Evolutionary conservation across 1,140 invertebrate genomes (phyloP), one percentile per base, ranked within the genome.

Genomic region (Vollenhovia emeryi): DNA sequence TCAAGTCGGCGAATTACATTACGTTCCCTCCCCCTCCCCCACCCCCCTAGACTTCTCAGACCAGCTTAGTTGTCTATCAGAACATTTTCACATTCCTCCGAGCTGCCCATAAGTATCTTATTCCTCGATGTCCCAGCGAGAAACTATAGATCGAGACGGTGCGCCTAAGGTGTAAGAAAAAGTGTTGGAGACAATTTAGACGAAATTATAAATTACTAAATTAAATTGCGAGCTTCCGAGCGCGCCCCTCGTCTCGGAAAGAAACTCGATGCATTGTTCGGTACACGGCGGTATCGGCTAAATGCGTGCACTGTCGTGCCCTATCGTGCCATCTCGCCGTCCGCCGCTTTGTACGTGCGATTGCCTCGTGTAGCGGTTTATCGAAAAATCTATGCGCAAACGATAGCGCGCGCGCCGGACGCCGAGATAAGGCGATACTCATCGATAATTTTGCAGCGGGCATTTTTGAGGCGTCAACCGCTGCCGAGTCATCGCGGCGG

Each of bases 1-100:
- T 78, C 45, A 87, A 87, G 69, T 87, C 86, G 80, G 78, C 36
- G 86, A 87, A 87, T 87, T 84, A 71, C 86, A 84, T 87, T 87
- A 84, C 82, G 62, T n/a, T n/a, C n/a, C n/a, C n/a, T n/a, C n/a
- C n/a, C n/a, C n/a, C n/a, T n/a, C n/a, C n/a, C n/a, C n/a, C n/a
- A 57, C 74, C 59, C 74, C 27, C n/a, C 52, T 24, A 57, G 48
- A 73, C 55, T 11, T 80, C 45, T 66, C 62, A 62, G 66, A 52
- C 60, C 50, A 59, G 62, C 59, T 84, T 75, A 71, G 73, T 84
- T 82, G 85, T 64, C 62, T 87, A 86, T 87, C 73, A 45, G 75
- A 68, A 87, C 68, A 76, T 68, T 87, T 85, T 80, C 43, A 21
- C 52, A 68, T 66, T 55, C 15, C 43, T 85, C 5, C 24, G 24